Percentiles rank a stretch among this genome's conserved stretches.
Conservation (phyloP, 2,888 invertebrate species). For the Brassicogethes aeneus region DNA sequence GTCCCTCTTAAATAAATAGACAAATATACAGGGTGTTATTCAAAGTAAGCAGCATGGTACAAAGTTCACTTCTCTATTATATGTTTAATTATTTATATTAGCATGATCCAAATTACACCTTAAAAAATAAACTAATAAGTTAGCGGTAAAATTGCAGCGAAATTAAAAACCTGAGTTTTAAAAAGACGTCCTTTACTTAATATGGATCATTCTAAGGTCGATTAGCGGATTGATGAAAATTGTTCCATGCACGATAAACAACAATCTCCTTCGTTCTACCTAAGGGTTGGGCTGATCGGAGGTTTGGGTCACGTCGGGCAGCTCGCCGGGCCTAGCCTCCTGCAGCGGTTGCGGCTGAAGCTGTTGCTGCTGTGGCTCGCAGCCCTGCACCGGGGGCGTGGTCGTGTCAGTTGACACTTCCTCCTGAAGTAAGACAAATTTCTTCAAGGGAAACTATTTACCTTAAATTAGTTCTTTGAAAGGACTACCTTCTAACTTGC, state of each 20-base stretch:
- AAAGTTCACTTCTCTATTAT: conserved; percentile 13
- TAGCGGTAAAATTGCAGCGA: too few relatives aligned
- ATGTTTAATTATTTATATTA: too few relatives aligned
- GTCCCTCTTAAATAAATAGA: conserved; percentile 29
- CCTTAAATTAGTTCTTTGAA: too few relatives aligned
- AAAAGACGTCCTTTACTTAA: too few relatives aligned
- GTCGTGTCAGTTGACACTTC: conserved; percentile 17
- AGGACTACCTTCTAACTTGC: too few relatives aligned
- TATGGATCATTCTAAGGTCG: too few relatives aligned
- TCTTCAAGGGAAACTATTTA: too few relatives aligned
- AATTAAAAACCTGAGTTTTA: too few relatives aligned
- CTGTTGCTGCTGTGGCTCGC: conserved; percentile 7
- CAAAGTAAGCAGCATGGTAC: conserved; percentile 13
- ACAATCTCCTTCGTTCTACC: background rate
- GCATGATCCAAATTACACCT: conserved; percentile 9
- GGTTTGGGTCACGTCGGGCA: conserved; percentile 33
- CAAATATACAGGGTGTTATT: conserved; percentile 19
- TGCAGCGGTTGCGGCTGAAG: conserved; percentile 15
- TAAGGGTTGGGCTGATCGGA: conserved; percentile 26
- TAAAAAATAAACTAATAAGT: too few relatives aligned
- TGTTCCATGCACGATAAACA: background rate
- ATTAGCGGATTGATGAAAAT: too few relatives aligned
- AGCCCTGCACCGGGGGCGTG: conserved; percentile 3
- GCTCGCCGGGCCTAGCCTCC: conserved; percentile 15
- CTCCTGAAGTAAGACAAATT: conserved; percentile 10